Base-by-base conservation (phyloP, 2,888 invertebrate species). In the Agrotis puta region DNA sequence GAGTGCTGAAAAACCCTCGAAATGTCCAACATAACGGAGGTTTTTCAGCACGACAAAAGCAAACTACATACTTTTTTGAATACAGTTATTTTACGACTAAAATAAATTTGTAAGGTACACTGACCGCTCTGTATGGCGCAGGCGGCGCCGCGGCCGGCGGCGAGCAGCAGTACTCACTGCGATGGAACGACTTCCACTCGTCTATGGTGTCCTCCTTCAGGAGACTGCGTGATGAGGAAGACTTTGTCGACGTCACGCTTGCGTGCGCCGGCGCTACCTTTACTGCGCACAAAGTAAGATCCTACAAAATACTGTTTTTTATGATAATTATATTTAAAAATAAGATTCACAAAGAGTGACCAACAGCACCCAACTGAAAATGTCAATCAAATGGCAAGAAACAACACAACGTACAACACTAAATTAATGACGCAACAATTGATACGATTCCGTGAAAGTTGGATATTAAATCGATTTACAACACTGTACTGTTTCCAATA, bases 141-240 rank as follows among this genome's bases (percentile, higher is more conserved):
- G 95, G 94, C 93, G 94, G 94, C 93, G 93, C 90, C 90, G 92
- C 91, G 89, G 92, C 89, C 88, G 93, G 94, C 95, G 98, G 98
- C 79, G 95, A 96, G 96, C 98, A 98, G 96, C 98, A 98, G 95
- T 99, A 98, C 96, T 98, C 98, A 94, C 97, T 99, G 94, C 97
- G 98, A 91, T 99, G 99, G 99, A 99, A 99, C 94, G 98, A 99
- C 96, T 99, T 98, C 96, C 98, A 98, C 94, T 97, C 98, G 84
- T 98, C 98, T 90, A 98, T 99, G 95, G 97, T 98, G 88, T 98
- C 98, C 84, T 98, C 98, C 84, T 99, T 99, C 96, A 97, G 98
- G 85, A 98, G 98, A 92, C 96, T 99, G 89, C 97, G 98, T 78
- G 98, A 98, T 92, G 98, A 98, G 94, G 98, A 98, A 96, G 98